Evolutionary conservation across 2,113 vertebrate genomes (phyloP).

Genomic region (Hipposideros armiger): DNA sequence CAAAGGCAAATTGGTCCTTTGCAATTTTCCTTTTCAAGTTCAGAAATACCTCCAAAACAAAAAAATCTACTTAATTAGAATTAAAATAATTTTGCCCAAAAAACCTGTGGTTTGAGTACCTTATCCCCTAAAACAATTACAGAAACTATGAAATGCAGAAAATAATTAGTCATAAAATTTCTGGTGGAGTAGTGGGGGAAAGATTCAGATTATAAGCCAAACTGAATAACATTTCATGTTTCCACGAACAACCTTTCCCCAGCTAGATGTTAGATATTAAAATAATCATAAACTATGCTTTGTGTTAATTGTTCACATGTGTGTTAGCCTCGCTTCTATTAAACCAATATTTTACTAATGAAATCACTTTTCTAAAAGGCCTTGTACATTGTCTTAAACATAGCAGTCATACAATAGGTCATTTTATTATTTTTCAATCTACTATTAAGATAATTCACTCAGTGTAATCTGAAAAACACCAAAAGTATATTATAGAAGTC

Average conservation of each 20-base stretch:
- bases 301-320: not conserved
- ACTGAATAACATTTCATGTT: not conserved
- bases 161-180: constrained; percentile 20
- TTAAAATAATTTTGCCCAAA: constrained; percentile 30
- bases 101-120: constrained; percentile 17
- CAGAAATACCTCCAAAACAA: constrained; percentile 51
- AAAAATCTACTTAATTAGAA: not conserved
- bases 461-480: constrained; percentile 8
- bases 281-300: not conserved
- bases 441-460: constrained; percentile 32
- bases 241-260: not conserved
- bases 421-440: not conserved
- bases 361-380: constrained; percentile 7
- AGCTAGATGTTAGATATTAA: not conserved
- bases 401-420: not conserved
- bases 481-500: not conserved
- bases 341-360: constrained; percentile 47
- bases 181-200: not conserved
- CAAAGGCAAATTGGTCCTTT: constrained; percentile 40
- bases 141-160: not conserved
- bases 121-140: constrained; percentile 23
- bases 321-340: constrained; percentile 25
- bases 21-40: constrained; percentile 32
- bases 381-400: not conserved
- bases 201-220: not conserved